Evolutionary conservation across 1,140 invertebrate species (phyloP).

Genomic region (Drosophila fuyamai): DNA sequence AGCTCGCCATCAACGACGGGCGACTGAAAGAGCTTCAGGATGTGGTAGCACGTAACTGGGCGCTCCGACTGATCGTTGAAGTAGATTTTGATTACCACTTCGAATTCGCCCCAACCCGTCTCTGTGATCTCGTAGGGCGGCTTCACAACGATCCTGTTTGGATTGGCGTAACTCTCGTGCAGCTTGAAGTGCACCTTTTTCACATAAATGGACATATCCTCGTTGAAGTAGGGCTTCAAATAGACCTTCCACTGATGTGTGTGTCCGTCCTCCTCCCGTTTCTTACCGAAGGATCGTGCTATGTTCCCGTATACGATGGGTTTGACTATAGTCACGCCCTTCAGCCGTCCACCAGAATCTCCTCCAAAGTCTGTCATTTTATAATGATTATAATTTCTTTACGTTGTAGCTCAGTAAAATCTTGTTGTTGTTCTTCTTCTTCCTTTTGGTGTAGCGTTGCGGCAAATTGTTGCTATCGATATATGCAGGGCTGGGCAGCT

Average conservation of each 20-base stretch:
- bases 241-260: constrained; percentile 99
- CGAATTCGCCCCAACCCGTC: constrained; percentile 99
- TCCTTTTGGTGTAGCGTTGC: not conserved
- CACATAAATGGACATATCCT: constrained; percentile 97
- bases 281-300: constrained; percentile 97
- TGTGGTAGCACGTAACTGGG: constrained; percentile 97
- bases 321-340: constrained; percentile 96
- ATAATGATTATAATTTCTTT: constrained; percentile 84
- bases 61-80: constrained; percentile 98
- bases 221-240: constrained; percentile 96
- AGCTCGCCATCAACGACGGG: constrained; percentile 86
- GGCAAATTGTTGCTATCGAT: constrained; percentile 32
- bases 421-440: constrained; percentile 37
- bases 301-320: constrained; percentile 99
- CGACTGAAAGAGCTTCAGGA: constrained; percentile 97
- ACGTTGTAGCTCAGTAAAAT: not conserved
- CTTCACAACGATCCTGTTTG: constrained; percentile 95
- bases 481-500: not conserved
- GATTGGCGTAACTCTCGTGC: constrained; percentile 98
- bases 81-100: constrained; percentile 99
- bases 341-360: constrained; percentile 92
- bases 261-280: constrained; percentile 99
- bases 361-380: constrained; percentile 91
- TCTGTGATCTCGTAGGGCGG: constrained; percentile 99
- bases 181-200: constrained; percentile 99